These are phyloP conservation scores for Eriocheir sinensis DNA, from an alignment of 1,140 invertebrate genomes.

Conservation along the genomic window DNA sequence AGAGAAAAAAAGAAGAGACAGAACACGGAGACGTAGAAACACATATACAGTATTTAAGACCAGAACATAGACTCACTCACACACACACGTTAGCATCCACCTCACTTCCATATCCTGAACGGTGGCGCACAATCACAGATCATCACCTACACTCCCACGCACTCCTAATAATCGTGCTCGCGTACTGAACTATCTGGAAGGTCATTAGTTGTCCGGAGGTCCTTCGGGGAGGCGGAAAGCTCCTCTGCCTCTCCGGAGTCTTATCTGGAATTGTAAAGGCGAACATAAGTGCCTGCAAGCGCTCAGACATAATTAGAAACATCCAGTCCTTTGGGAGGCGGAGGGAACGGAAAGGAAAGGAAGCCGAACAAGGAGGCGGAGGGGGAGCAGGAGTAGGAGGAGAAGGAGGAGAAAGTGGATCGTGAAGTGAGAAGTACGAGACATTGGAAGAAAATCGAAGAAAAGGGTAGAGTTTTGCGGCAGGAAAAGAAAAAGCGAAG, in stretches of 20 bases:
- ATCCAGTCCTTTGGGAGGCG: too few species aligned
- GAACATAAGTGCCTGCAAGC: neutral
- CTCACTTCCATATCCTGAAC: constrained; percentile 46
- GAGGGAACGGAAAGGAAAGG: neutral
- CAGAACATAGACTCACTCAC: too few species aligned
- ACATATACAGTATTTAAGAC: too few species aligned
- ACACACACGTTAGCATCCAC: neutral
- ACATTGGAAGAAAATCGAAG: neutral
- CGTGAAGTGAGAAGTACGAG: neutral
- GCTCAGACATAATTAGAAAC: neutral
- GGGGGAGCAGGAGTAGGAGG: neutral
- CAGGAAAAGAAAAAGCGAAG: neutral
- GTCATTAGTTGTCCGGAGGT: neutral
- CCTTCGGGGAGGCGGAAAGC: neutral
- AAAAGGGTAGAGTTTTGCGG: neutral
- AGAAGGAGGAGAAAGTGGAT: constrained; percentile 22
- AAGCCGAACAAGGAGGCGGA: neutral
- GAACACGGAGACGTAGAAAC: too few species aligned
- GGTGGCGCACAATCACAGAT: constrained; percentile 27
- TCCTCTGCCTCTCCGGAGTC: neutral
- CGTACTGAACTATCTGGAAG: neutral
- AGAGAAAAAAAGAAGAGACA: too few species aligned
- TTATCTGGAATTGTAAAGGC: neutral
- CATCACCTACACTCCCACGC: constrained; percentile 26
- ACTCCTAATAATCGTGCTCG: neutral